Evolutionary conservation across 2,888 invertebrate species (phyloP), one percentile per base, ranked within the genome.

Genomic region (Drosophila picticornis): DNA sequence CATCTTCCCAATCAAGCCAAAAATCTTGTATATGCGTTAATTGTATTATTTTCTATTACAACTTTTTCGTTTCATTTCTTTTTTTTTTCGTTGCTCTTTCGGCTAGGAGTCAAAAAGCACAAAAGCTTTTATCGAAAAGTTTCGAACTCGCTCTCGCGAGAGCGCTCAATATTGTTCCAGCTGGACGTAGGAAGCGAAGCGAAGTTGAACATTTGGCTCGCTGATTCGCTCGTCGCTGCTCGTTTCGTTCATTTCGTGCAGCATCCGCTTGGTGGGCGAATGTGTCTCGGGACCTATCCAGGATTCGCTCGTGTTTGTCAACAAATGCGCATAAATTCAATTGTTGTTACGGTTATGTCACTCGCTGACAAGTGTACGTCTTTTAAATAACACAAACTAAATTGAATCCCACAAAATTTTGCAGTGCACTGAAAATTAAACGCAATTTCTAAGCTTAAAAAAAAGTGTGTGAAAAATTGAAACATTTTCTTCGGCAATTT

Each of bases 21-120:
- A 57, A 77, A 76, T 76, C 65, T 61, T 81, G 43, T 81, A 75
- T 78, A 75, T 59, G 64, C 65, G 65, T 65, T 76, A 76, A 77
- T 81, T 79, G 48, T 77, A 81, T 79, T 79, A 77, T 73, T 77
- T 81, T 81, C 66, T 70, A 77, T 81, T 70, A 67, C 67, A 69
- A 80, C 62, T 80, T 78, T 78, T 59, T n/a, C 29, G 22, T 56
- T 36, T 6, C 31, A 7, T 29, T 29, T 29, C 29, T 4, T 10
- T 22, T n/a, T 29, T 9, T 31, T 32, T 34, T 29, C 40, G 13
- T 25, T 22, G 13, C 36, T 13, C 56, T 46, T 65, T 52, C 32
- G 61, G 16, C 52, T 65, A 62, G 68, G 58, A 78, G 68, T 78
- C 60, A 48, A 57, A 78, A 78, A 80, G 78, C 80, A 76, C 77